Base-by-base conservation (phyloP, 2,888 invertebrate species). In the Trilocha varians region DNA sequence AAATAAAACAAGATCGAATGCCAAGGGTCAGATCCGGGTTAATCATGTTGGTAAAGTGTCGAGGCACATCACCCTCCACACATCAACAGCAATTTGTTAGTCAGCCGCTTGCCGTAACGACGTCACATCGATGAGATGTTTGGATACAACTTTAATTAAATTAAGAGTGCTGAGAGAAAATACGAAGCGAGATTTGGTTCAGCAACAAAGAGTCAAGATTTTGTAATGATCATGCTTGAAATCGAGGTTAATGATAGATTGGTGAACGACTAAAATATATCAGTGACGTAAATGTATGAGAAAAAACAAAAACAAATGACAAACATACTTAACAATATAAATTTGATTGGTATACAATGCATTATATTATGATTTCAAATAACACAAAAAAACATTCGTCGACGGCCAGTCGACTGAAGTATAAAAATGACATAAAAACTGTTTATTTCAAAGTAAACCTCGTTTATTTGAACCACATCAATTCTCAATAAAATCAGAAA, bases 401-500 rank as follows among this genome's bases (percentile, higher is more conserved):
- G n/a, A n/a, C n/a, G n/a, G n/a, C n/a, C n/a, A n/a, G n/a, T n/a
- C n/a, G n/a, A n/a, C n/a, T n/a, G n/a, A n/a, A n/a, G n/a, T 18
- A 5, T 8, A 4, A 18, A 8, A 25, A 9, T 2, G 25, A 25
- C 11, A 6, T 11, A 25, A 25, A 25, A 25, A 9, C 2, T 3
- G 25, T 5, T 11, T 25, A 25, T 25, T 25, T 25, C 25, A 3
- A 25, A 4, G 3, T 11, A 25, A 25, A 25, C 5, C 8, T 25
- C n/a, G n/a, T n/a, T n/a, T 25, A 6, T 13, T 16, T 39, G 16
- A 25, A 25, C 25, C 25, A 25, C 25, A 70, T 68, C 65, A 60
- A 67, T 68, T 64, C 58, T 59, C 59, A 53, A 62, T 58, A 59
- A 68, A 63, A 64, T 53, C 52, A 49, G 47, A 41, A 48, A 48